Conservation (phyloP, 2,888 invertebrate genomes). For the Epistrophe grossulariae region DNA sequence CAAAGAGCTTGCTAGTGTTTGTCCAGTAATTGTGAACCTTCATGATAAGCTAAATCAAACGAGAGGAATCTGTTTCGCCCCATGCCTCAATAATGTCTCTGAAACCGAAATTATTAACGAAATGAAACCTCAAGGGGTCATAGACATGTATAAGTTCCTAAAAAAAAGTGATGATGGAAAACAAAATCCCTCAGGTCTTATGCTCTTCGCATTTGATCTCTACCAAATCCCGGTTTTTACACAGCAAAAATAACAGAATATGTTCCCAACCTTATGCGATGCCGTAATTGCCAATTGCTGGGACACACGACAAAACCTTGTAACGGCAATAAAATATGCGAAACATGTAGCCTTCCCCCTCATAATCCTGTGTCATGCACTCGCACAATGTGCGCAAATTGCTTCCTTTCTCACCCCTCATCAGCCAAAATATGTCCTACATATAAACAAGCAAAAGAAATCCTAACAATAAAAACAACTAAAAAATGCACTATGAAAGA, state of each 20-base stretch:
- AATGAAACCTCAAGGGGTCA: constrained; percentile 19
- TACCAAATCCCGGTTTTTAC: not conserved
- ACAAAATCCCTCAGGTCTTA: not conserved
- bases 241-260: not conserved
- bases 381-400: not conserved
- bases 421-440: no score
- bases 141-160: not conserved
- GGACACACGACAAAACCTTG: not conserved
- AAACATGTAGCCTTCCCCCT: not conserved
- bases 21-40: constrained; percentile 1
- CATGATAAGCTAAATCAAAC: constrained; percentile 4
- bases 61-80: constrained; percentile 1
- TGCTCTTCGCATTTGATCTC: not conserved
- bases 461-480: no score
- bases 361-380: not conserved
- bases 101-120: constrained; percentile 26
- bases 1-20: not conserved
- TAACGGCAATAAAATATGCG: not conserved
- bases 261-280: not conserved
- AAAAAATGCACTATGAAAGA: no score
- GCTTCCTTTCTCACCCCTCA: no score
- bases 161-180: constrained; percentile 4
- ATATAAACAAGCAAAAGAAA: no score
- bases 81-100: constrained; percentile 6
- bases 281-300: not conserved